A percentile compares a stretch with the other conserved stretches of the same genome.
Conservation (phyloP, 2,113 vertebrate species). For the Centropus unirufus region DNA sequence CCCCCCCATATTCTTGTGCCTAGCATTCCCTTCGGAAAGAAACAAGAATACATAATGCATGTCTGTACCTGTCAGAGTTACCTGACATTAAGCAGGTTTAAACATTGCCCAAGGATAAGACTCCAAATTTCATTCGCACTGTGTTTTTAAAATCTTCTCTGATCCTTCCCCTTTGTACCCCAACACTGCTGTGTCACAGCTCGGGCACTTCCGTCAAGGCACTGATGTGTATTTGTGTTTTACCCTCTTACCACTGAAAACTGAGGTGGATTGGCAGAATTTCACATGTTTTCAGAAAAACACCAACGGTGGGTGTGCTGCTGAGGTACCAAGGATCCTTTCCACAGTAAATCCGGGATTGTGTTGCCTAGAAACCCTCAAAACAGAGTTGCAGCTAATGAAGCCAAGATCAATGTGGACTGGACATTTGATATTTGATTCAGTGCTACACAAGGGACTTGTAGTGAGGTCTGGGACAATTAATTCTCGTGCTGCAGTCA, state of each 20-base stretch:
- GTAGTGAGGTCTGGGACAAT: neutral
- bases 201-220: neutral
- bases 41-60: neutral
- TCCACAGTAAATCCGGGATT: neutral
- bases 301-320: neutral
- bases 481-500: conserved; percentile 3
- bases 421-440: conserved; percentile 9
- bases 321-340: neutral
- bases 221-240: neutral
- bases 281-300: neutral
- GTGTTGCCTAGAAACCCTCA: conserved; percentile 4
- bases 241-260: neutral
- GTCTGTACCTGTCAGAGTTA: conserved; percentile 1
- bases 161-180: neutral
- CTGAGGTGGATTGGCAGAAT: neutral
- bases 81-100: neutral
- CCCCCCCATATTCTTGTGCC: neutral
- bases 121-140: neutral
- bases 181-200: neutral
- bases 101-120: neutral
- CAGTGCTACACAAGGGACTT: neutral
- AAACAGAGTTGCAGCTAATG: neutral
- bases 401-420: neutral
- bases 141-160: neutral
- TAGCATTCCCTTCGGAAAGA: neutral